phyloP scores from a whole-genome alignment of 35 echinoderm and acorn worm species.

The Apostichopus californicus region DNA sequence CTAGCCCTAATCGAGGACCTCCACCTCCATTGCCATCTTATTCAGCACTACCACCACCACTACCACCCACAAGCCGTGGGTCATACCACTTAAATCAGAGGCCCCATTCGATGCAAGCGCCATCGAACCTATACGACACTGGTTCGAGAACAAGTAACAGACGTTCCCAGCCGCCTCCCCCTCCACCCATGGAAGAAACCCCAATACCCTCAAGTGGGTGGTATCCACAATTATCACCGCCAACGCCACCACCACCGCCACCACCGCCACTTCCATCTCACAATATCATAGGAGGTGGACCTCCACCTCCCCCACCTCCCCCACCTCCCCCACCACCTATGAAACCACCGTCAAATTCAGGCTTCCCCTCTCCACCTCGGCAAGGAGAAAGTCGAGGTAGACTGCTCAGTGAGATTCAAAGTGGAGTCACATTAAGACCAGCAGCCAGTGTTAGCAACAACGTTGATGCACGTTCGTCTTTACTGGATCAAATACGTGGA shows the following conservation, averaged over 20 bases:
- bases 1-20: slow-evolving; percentile 21
- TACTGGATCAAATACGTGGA: slow-evolving; percentile 21
- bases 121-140: background rate
- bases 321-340: background rate
- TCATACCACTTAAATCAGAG: background rate
- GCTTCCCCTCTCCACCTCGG: background rate
- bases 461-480: background rate
- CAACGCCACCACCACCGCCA: background rate
- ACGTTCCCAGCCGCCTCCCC: slow-evolving; percentile 1
- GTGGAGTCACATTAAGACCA: background rate
- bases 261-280: background rate
- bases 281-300: background rate
- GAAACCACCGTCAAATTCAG: background rate
- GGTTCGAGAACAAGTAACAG: background rate
- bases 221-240: background rate
- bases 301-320: background rate
- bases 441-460: background rate
- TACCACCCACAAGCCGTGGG: background rate
- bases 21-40: background rate
- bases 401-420: slow-evolving; percentile 23
- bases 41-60: background rate
- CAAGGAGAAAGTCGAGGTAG: background rate
- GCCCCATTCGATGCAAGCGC: background rate
- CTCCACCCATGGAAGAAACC: background rate
- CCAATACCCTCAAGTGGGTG: background rate